Evolutionary conservation across 2,797 vertebrate species (phyloP).

Genomic region (Pterois miles): DNA sequence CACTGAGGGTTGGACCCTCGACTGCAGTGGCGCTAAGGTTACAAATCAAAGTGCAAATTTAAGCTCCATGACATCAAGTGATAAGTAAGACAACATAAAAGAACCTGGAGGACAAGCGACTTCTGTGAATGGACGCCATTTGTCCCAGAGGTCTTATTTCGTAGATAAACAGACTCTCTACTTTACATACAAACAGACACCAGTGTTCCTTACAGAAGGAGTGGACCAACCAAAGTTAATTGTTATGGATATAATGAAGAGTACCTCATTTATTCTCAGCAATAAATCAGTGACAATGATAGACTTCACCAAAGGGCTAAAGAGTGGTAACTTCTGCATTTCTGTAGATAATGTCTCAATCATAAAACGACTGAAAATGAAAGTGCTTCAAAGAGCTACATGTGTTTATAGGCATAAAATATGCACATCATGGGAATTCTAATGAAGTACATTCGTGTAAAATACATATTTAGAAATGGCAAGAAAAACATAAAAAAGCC

Average conservation of each 20-base stretch:
- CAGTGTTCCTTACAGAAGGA: not conserved
- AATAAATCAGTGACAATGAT: not conserved
- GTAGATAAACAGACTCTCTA: not conserved
- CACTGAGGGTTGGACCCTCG: not conserved
- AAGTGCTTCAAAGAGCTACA: not conserved
- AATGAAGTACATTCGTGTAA: not conserved
- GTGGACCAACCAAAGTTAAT: not conserved
- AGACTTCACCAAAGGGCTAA: not conserved
- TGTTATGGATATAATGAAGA: not conserved
- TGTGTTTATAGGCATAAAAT: not conserved
- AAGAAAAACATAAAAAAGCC: not conserved
- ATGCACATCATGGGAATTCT: not conserved
- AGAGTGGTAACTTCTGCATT: not conserved
- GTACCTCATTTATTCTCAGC: not conserved
- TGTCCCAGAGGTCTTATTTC: not conserved
- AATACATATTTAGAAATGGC: not conserved
- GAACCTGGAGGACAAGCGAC: not conserved
- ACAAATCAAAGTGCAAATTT: not conserved
- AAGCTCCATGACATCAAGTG: not conserved
- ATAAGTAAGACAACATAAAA: not conserved
- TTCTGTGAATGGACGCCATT: not conserved
- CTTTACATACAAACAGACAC: not conserved
- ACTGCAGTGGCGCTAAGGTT: not conserved
- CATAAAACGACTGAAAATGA: not conserved
- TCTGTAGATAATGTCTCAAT: not conserved